phyloP scores from a whole-genome alignment of 2,113 vertebrate genomes.

The Platycercus adscitus region DNA sequence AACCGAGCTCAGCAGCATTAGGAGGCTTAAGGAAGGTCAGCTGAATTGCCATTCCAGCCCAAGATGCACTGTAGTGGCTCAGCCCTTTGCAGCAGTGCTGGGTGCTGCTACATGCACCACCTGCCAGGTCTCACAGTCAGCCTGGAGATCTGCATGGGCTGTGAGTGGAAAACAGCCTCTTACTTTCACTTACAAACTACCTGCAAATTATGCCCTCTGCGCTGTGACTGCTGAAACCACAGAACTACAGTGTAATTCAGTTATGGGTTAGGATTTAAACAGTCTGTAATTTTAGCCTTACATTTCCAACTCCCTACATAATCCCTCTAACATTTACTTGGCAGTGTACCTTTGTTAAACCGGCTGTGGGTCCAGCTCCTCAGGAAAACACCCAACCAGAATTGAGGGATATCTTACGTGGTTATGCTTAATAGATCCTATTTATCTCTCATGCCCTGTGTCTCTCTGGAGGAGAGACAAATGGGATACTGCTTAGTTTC shows the following conservation, averaged over 20 bases:
- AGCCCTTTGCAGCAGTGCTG: accelerated
- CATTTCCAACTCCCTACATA: not conserved
- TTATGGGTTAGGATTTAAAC: not conserved
- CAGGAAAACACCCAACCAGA: not conserved
- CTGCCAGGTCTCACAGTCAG: not conserved
- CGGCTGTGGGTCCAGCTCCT: not conserved
- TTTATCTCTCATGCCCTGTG: not conserved
- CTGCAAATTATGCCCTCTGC: not conserved
- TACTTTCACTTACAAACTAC: not conserved
- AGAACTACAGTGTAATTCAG: not conserved
- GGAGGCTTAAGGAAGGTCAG: not conserved
- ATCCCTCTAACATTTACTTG: not conserved
- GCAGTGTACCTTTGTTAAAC: not conserved
- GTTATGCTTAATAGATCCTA: not conserved
- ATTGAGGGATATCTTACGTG: not conserved
- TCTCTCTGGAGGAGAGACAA: not conserved
- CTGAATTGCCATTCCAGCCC: accelerated
- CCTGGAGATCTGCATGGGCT: not conserved
- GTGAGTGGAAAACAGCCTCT: not conserved
- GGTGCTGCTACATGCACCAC: not conserved
- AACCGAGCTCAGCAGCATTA: not conserved
- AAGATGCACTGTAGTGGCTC: not conserved
- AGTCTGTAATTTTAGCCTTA: not conserved
- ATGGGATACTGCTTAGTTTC: not conserved
- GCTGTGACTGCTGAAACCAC: not conserved